A percentile compares a stretch with the other conserved stretches of the same genome.
These are phyloP conservation scores for Mythimna loreyi DNA, from an alignment of 2,888 invertebrate genomes.

Conservation along the genomic window DNA sequence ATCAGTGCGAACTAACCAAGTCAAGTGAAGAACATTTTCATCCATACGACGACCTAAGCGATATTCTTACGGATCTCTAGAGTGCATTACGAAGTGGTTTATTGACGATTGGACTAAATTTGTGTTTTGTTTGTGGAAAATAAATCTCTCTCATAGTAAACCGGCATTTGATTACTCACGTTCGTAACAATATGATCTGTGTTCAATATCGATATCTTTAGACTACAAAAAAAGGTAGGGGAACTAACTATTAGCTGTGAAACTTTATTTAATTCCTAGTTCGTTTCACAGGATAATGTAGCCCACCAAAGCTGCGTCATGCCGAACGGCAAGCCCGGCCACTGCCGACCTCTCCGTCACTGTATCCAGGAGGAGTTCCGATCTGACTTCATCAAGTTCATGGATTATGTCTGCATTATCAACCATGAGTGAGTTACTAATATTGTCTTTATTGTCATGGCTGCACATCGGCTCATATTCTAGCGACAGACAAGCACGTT, in stretches of 20 bases:
- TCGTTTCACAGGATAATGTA: slow-evolving; percentile 88
- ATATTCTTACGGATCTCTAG: too few species aligned
- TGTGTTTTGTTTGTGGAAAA: too few species aligned
- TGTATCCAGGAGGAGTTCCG: slow-evolving; percentile 92
- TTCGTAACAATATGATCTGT: too few species aligned
- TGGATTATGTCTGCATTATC: slow-evolving; percentile 93
- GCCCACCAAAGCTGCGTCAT: slow-evolving; percentile 92
- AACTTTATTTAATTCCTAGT: background rate
- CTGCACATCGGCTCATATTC: too few species aligned
- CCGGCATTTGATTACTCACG: too few species aligned
- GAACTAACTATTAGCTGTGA: background rate
- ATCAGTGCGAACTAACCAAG: too few species aligned
- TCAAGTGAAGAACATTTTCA: too few species aligned
- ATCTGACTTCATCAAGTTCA: slow-evolving; percentile 90
- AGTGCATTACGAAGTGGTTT: too few species aligned
- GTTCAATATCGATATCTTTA: background rate
- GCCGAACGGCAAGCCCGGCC: slow-evolving; percentile 91
- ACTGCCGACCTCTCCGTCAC: slow-evolving; percentile 92
- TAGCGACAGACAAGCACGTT: too few species aligned
- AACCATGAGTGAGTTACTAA: slow-evolving; percentile 90
- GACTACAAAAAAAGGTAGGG: background rate
- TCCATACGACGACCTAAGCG: too few species aligned
- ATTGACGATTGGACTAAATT: too few species aligned
- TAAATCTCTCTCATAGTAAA: too few species aligned
- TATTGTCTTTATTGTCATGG: background rate